phyloP scores from a whole-genome alignment of 2,113 vertebrate species.

The Cercopithecus mona region DNA sequence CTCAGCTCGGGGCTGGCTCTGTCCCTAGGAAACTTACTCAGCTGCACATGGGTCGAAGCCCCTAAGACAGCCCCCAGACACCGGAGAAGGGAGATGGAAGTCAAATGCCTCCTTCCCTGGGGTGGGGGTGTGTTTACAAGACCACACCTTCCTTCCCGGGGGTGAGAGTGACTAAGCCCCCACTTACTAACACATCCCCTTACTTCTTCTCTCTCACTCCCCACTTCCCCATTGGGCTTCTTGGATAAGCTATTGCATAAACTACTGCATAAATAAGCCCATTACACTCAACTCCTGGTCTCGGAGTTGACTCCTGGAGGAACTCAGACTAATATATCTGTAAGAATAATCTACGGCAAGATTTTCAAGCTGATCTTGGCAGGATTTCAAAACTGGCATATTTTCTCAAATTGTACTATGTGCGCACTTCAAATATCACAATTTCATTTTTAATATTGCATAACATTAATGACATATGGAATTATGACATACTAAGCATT shows the following conservation, averaged over 20 bases:
- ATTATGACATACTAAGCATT: fast-evolving
- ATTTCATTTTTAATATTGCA: neutral
- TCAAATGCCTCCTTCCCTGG: neutral
- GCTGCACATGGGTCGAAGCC: too few relatives aligned
- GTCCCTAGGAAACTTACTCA: neutral
- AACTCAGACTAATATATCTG: neutral
- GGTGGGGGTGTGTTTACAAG: neutral
- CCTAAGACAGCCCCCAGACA: neutral
- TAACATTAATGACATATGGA: neutral
- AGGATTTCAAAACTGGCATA: neutral
- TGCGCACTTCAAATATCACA: neutral
- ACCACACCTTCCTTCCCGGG: neutral
- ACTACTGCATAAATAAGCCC: neutral
- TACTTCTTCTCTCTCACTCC: too few relatives aligned
- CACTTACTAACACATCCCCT: too few relatives aligned
- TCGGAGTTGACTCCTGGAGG: fast-evolving
- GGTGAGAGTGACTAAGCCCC: neutral
- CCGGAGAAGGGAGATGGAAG: fast-evolving
- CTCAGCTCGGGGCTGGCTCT: neutral
- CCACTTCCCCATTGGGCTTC: too few relatives aligned
- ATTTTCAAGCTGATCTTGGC: too few relatives aligned
- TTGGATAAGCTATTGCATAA: too few relatives aligned
- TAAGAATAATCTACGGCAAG: neutral
- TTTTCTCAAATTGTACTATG: neutral
- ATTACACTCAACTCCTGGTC: neutral